Percentiles rank a stretch among this genome's conserved stretches.
phyloP scores from a whole-genome alignment of 2,797 vertebrate species.

The Macropus fuliginosus region DNA sequence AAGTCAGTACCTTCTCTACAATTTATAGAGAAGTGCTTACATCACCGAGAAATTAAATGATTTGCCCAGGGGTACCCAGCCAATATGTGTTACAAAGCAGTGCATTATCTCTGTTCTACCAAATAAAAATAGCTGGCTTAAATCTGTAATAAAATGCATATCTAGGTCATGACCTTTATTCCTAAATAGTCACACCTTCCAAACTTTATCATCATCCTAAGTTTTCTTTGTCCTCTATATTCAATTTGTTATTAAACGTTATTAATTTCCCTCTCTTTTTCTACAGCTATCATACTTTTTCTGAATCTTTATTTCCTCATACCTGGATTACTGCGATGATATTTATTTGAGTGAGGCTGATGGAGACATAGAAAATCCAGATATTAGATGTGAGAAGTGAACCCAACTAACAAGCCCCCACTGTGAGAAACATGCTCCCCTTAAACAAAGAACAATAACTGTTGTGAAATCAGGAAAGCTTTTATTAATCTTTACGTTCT shows the following conservation, averaged over 20 bases:
- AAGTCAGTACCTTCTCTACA: not conserved
- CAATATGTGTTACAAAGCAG: not conserved
- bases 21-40: not conserved
- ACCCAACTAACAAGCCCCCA: too few species aligned
- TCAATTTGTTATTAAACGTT: not conserved
- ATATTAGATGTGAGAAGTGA: too few species aligned
- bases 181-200: not conserved
- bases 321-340: too few species aligned
- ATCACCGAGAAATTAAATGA: not conserved
- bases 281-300: not conserved
- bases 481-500: too few species aligned
- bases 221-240: constrained; percentile 13
- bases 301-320: too few species aligned
- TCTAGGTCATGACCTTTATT: not conserved
- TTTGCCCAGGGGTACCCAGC: not conserved
- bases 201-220: constrained; percentile 2
- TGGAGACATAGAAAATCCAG: not conserved
- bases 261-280: constrained; percentile 12
- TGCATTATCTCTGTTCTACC: too few species aligned
- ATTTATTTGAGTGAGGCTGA: not conserved
- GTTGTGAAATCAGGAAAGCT: too few species aligned
- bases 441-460: too few species aligned
- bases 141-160: not conserved
- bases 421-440: too few species aligned
- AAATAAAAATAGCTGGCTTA: too few species aligned